These are phyloP conservation scores for Ephydatia muelleri DNA, from an alignment of 37 sponge, comb jelly and placozoan species.

Conservation along the genomic window DNA sequence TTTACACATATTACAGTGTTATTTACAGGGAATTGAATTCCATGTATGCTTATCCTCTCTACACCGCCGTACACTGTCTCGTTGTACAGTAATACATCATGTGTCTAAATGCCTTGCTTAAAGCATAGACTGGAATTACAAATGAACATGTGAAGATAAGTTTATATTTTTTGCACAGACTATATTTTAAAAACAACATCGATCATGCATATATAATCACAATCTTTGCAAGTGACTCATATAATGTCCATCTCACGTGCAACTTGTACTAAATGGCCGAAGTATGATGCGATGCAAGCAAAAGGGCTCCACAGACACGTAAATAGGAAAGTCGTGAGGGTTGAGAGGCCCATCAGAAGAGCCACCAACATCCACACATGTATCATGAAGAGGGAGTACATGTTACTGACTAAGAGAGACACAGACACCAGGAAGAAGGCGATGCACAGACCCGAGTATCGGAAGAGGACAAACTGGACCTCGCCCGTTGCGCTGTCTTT, in stretches of 20 bases:
- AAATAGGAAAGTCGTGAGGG: neutral
- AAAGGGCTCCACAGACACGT: neutral
- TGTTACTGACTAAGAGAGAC: neutral
- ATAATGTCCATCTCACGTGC: neutral
- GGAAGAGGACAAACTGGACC: neutral
- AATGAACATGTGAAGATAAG: too few species aligned
- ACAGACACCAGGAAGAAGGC: neutral
- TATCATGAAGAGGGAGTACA: neutral
- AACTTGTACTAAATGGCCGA: neutral
- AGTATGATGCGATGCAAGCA: neutral
- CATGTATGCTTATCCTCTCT: too few species aligned
- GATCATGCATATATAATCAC: neutral
- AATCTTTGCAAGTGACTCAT: neutral
- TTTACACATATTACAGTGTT: too few species aligned
- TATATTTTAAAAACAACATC: too few species aligned
- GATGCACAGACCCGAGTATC: neutral
- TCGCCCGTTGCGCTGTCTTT: neutral
- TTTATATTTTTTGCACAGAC: too few species aligned
- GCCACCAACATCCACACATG: neutral
- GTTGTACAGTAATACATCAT: too few species aligned
- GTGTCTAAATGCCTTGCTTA: too few species aligned
- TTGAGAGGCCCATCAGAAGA: neutral
- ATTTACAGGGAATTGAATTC: too few species aligned
- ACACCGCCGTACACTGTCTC: too few species aligned
- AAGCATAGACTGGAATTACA: too few species aligned